A percentile compares a stretch with the other conserved stretches of the same genome.
phyloP scores from a whole-genome alignment of 2,113 vertebrate species.

The Gopherus flavomarginatus region DNA sequence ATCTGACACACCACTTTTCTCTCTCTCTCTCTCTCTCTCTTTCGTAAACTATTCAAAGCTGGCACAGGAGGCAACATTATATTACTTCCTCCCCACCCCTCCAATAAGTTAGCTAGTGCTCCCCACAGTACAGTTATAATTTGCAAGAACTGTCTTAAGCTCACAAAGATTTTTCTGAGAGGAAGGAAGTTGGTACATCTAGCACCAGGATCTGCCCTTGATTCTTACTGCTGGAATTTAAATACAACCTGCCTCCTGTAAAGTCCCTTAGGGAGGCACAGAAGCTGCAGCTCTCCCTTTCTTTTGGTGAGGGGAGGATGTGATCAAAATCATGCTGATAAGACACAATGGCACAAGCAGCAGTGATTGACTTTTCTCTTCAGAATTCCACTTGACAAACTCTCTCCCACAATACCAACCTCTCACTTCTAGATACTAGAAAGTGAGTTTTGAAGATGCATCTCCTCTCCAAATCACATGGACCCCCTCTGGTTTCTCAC shows the following conservation, averaged over 20 bases:
- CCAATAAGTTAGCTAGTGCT: not conserved
- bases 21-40: no score
- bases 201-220: not conserved
- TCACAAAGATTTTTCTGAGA: not conserved
- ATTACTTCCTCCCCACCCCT: not conserved
- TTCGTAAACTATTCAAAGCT: not conserved
- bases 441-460: not conserved
- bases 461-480: not conserved
- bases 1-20: not conserved
- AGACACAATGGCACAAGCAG: not conserved
- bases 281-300: not conserved
- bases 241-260: not conserved
- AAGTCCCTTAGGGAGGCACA: not conserved
- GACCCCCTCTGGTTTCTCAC: not conserved
- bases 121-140: accelerated
- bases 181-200: not conserved
- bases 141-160: not conserved
- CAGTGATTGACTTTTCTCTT: not conserved
- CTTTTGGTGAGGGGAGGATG: not conserved
- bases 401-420: not conserved
- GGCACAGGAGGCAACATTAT: not conserved
- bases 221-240: not conserved
- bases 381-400: not conserved
- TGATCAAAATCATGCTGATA: not conserved
- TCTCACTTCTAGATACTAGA: not conserved